Conservation (phyloP, 1,140 invertebrate species). For the Heliothis virescens region DNA sequence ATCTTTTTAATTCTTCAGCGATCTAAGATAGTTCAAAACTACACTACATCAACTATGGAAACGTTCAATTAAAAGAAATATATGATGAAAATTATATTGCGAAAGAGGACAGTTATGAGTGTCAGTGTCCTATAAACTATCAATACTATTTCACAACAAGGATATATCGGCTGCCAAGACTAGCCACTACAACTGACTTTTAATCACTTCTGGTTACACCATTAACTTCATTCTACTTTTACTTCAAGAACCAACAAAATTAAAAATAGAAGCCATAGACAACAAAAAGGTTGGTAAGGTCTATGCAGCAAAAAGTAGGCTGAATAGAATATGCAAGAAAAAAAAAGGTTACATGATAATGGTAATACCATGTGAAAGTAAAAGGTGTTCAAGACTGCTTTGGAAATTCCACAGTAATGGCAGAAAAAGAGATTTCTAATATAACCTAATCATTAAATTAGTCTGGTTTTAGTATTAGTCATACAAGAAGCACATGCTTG, state of each 20-base stretch:
- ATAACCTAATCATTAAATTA: constrained; percentile 10
- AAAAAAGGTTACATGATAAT: constrained; percentile 11
- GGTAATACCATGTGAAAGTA: constrained; percentile 37
- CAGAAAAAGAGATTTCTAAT: constrained; percentile 46
- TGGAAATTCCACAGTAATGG: constrained; percentile 43
- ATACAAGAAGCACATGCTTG: background rate
- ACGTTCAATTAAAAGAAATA: no score
- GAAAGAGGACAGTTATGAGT: constrained; percentile 21
- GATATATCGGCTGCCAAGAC: constrained; percentile 32
- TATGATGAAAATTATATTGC: no score
- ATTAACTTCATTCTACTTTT: constrained; percentile 23
- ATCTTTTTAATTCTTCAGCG: no score
- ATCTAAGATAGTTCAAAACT: no score
- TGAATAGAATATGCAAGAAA: background rate
- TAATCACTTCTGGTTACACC: constrained; percentile 40
- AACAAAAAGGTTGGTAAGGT: background rate
- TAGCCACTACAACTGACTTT: constrained; percentile 34
- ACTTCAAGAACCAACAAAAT: constrained; percentile 11
- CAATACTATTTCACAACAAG: constrained; percentile 24
- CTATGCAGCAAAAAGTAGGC: background rate
- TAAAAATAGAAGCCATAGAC: background rate
- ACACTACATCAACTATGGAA: no score
- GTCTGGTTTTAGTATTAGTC: constrained; percentile 27
- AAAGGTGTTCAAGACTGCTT: constrained; percentile 28
- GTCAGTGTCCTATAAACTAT: constrained; percentile 20